Percentiles rank a stretch among this genome's conserved stretches.
Evolutionary conservation across 1,140 invertebrate species (phyloP).

Genomic region (Eupeodes corollae): DNA sequence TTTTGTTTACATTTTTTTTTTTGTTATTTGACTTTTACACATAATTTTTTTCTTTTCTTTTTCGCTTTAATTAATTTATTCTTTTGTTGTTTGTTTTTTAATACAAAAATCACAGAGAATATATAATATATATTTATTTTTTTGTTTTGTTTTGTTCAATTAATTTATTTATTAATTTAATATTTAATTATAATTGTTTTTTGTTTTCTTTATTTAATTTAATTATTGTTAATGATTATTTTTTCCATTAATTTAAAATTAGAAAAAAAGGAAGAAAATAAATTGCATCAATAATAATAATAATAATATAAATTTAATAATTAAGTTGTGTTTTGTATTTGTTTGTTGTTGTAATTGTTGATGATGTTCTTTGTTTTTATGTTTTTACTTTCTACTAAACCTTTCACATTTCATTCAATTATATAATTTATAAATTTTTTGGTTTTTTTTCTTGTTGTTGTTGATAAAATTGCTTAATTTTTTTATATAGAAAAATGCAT

Average conservation of each 20-base stretch:
- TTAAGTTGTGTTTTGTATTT: constrained; percentile 8
- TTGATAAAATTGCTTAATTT: constrained; percentile 34
- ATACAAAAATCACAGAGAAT: constrained; percentile 5
- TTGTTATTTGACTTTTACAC: not conserved
- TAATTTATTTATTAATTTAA: not conserved
- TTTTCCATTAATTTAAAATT: constrained; percentile 7
- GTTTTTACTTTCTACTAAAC: not conserved
- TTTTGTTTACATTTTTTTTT: constrained; percentile 1
- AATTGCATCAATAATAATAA: too few relatives aligned
- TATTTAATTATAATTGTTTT: not conserved
- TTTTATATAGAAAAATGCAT: constrained; percentile 32
- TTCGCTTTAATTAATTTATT: not conserved
- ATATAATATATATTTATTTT: not conserved
- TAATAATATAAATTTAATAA: not conserved
- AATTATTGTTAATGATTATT: constrained; percentile 3
- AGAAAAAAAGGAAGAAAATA: too few relatives aligned
- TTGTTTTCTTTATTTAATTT: constrained; percentile 11
- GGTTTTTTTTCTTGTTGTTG: constrained; percentile 15
- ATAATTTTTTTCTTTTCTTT: constrained; percentile 1
- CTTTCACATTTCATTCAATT: not conserved
- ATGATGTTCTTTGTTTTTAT: constrained; percentile 9
- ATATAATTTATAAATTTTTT: not conserved
- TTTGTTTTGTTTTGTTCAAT: not conserved
- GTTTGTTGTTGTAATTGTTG: not conserved
- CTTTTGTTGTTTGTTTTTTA: constrained; percentile 2